Evolutionary conservation across 2,888 invertebrate species (phyloP).

Genomic region (Meloe dianella): DNA sequence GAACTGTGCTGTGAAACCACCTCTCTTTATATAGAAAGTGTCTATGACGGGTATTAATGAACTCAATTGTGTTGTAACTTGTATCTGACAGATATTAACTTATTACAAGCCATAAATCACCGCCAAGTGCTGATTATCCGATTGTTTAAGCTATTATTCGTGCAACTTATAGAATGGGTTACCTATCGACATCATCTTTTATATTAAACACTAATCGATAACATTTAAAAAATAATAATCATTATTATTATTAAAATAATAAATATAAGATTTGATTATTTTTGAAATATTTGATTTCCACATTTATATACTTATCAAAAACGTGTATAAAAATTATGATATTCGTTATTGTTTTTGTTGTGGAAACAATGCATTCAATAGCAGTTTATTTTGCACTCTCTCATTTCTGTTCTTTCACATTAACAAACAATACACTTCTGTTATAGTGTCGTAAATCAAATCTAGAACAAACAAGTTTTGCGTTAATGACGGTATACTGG

Average conservation of each 20-base stretch:
- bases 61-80: conserved; percentile 52
- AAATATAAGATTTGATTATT: too few species aligned
- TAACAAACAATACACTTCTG: conserved; percentile 54
- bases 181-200: conserved; percentile 3
- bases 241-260: too few species aligned
- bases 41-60: conserved; percentile 53
- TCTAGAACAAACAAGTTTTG: conserved; percentile 35
- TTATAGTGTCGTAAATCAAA: conserved; percentile 52
- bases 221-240: neutral
- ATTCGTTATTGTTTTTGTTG: conserved; percentile 49
- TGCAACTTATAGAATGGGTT: conserved; percentile 22
- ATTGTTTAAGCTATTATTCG: conserved; percentile 45
- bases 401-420: conserved; percentile 41
- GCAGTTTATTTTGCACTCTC: conserved; percentile 55
- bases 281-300: too few species aligned
- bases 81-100: conserved; percentile 56
- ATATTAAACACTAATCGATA: conserved; percentile 4
- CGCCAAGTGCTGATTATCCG: conserved; percentile 51
- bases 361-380: conserved; percentile 51
- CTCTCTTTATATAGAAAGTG: conserved; percentile 33
- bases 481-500: conserved; percentile 20
- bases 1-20: conserved; percentile 28
- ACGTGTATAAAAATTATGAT: conserved; percentile 52
- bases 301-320: too few species aligned
- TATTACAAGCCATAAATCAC: conserved; percentile 54